These are phyloP conservation scores for Chelidonichthys spinosus DNA, from an alignment of 2,797 vertebrate genomes.

Conservation along the genomic window DNA sequence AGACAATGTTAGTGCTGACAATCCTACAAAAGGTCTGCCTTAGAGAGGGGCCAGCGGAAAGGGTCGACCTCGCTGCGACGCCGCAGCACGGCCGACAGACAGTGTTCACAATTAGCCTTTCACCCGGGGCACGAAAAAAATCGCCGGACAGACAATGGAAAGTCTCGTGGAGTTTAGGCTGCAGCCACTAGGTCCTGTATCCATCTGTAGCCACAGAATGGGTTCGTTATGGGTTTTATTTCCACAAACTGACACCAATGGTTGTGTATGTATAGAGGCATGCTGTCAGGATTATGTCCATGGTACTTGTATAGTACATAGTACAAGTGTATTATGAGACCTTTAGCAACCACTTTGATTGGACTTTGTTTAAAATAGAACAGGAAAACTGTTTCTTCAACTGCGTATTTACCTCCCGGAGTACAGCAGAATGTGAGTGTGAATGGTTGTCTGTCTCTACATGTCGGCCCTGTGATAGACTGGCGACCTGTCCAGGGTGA, in stretches of 20 bases:
- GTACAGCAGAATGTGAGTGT: too few relatives aligned
- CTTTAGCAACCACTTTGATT: neutral
- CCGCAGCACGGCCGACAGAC: conserved; percentile 26
- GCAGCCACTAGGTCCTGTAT: conserved; percentile 29
- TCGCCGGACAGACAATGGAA: conserved; percentile 52
- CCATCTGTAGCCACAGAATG: neutral
- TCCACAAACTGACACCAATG: neutral
- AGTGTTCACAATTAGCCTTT: conserved; percentile 65
- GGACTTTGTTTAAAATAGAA: neutral
- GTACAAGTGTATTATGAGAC: neutral
- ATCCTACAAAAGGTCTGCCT: conserved; percentile 60
- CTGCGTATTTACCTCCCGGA: neutral
- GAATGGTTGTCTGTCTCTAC: too few relatives aligned
- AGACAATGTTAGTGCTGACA: conserved; percentile 88
- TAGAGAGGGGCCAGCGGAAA: conserved; percentile 73
- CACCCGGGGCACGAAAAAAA: conserved; percentile 41
- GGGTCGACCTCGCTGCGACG: conserved; percentile 49
- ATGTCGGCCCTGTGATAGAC: too few relatives aligned
- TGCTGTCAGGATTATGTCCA: neutral
- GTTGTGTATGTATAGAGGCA: neutral
- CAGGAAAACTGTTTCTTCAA: neutral
- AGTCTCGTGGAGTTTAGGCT: conserved; percentile 21
- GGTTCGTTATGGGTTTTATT: neutral
- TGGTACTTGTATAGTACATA: neutral
- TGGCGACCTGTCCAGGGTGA: too few relatives aligned